Evolutionary conservation across 2,113 vertebrate genomes (phyloP).

Genomic region (Ramphastos sulfuratus): DNA sequence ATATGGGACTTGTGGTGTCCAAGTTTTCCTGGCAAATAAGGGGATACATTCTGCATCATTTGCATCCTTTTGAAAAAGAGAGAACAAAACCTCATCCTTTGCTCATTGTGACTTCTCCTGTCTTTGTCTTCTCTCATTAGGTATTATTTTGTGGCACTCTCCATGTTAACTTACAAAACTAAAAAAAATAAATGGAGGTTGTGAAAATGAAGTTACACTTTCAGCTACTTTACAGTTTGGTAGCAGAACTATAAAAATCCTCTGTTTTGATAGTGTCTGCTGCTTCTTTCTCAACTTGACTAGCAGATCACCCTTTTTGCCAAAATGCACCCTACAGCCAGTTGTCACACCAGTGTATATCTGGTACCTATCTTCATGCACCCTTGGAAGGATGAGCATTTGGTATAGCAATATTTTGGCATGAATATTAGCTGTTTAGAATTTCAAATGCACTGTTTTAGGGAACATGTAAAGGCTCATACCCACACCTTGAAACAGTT

Average conservation of each 20-base stretch:
- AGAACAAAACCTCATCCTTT: background rate
- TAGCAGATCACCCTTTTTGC: conserved; percentile 12
- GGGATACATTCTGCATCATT: background rate
- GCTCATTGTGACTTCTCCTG: background rate
- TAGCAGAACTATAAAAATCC: background rate
- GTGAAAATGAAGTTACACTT: conserved; percentile 11
- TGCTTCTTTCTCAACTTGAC: conserved; percentile 13
- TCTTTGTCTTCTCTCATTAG: background rate
- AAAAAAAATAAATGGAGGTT: background rate
- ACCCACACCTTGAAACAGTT: conserved; percentile 33
- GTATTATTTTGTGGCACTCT: background rate
- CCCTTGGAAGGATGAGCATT: background rate
- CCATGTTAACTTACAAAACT: background rate
- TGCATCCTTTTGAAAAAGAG: background rate
- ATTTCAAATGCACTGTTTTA: conserved; percentile 3
- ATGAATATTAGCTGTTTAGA: conserved; percentile 9
- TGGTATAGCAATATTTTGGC: conserved; percentile 8
- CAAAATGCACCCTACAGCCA: conserved; percentile 41
- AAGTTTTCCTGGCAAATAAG: background rate
- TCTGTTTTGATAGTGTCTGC: background rate
- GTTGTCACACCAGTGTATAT: background rate
- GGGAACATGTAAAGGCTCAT: background rate
- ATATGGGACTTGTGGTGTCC: background rate
- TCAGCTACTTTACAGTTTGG: background rate
- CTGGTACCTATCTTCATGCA: background rate